These are phyloP conservation scores for Bolinopsis microptera DNA, from an alignment of 37 sponge, comb jelly and placozoan genomes.

Conservation along the genomic window DNA sequence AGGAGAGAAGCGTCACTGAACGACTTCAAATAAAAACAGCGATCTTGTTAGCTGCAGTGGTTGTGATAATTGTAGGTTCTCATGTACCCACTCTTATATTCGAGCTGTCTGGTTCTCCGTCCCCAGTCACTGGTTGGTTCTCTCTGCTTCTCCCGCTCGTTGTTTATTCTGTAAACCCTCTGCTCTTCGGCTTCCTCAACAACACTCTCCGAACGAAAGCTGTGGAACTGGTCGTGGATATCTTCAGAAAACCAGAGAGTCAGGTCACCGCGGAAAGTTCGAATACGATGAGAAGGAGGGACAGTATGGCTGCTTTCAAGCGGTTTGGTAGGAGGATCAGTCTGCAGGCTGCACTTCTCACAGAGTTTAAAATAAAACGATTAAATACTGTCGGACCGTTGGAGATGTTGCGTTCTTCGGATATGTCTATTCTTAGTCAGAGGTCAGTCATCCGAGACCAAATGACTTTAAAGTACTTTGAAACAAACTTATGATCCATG, in stretches of 20 bases:
- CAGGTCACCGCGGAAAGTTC: neutral
- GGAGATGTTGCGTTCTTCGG: neutral
- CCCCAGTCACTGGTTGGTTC: neutral
- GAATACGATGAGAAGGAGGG: neutral
- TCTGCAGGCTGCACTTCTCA: neutral
- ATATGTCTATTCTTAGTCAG: neutral
- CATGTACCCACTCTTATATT: neutral
- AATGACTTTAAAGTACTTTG: slow-evolving; percentile 12
- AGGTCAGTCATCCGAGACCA: slow-evolving; percentile 1
- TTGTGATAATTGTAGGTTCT: neutral
- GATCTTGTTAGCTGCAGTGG: neutral
- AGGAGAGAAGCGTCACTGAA: neutral
- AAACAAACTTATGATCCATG: slow-evolving; percentile 26
- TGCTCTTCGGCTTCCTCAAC: slow-evolving; percentile 52
- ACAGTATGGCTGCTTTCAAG: neutral
- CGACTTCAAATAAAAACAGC: slow-evolving; percentile 9
- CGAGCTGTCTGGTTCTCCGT: neutral
- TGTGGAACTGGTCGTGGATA: neutral
- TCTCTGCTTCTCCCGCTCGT: neutral
- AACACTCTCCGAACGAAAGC: slow-evolving; percentile 28
- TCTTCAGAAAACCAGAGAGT: neutral
- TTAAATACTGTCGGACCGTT: neutral
- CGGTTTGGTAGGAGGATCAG: slow-evolving; percentile 14
- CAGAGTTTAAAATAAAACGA: neutral
- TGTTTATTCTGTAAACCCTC: slow-evolving; percentile 9